Evolutionary conservation across 2,888 invertebrate species (phyloP).

Genomic region (Sycophila texana): DNA sequence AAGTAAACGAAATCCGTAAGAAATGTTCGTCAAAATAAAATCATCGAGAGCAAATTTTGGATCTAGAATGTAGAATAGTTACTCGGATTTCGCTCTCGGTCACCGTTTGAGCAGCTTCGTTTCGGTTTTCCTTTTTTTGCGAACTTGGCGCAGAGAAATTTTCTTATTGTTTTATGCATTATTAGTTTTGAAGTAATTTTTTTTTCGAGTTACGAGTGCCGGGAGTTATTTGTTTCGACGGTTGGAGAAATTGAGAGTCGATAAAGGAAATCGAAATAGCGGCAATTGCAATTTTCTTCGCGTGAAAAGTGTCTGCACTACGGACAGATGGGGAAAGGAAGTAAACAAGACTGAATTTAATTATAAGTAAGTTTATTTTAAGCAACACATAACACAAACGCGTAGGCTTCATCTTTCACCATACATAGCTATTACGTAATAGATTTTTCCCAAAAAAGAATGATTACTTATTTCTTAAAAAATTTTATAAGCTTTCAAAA

Average conservation of each 20-base stretch:
- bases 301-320: too few relatives aligned
- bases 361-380: constrained; percentile 67
- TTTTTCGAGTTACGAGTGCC: background rate
- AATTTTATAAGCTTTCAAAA: background rate
- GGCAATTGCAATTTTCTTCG: constrained; percentile 7
- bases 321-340: constrained; percentile 13
- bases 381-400: constrained; percentile 73
- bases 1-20: too few relatives aligned
- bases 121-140: too few relatives aligned
- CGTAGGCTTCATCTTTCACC: constrained; percentile 61
- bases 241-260: background rate
- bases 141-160: background rate
- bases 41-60: too few relatives aligned
- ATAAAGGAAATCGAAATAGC: constrained; percentile 8
- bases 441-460: constrained; percentile 21
- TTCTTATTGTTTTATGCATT: too few relatives aligned
- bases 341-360: background rate
- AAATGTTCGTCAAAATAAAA: too few relatives aligned
- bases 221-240: background rate
- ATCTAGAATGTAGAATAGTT: too few relatives aligned
- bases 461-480: background rate
- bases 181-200: too few relatives aligned
- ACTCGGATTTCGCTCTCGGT: too few relatives aligned
- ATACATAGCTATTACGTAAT: constrained; percentile 42
- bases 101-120: too few relatives aligned